Percentiles rank a stretch among this genome's conserved stretches.
Conservation (phyloP, 2,888 invertebrate genomes). For the Chydorus sphaericus region DNA sequence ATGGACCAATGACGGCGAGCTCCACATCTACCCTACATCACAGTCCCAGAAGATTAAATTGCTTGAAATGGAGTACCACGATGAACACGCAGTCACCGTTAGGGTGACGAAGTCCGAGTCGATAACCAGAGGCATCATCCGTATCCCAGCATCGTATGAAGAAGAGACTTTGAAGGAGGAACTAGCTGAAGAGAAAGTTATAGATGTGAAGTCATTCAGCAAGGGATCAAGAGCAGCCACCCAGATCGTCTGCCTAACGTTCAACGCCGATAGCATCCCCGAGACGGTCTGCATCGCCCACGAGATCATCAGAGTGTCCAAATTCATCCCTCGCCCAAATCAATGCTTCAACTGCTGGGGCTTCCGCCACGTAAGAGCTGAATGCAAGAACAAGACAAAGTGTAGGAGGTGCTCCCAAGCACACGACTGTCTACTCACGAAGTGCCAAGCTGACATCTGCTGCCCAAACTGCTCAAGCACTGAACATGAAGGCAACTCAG, state of each 20-base stretch:
- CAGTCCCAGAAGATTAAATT: neutral
- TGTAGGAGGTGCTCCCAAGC: neutral
- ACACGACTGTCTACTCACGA: too few species aligned
- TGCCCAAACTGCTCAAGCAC: neutral
- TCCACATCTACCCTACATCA: constrained; percentile 1
- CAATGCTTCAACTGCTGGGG: neutral
- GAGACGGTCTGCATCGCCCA: neutral
- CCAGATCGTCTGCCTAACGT: neutral
- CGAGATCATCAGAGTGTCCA: neutral
- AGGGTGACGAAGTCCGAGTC: neutral
- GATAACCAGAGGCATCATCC: neutral
- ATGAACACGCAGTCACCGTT: neutral
- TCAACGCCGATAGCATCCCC: neutral
- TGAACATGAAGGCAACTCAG: neutral
- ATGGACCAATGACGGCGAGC: neutral
- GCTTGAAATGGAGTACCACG: neutral
- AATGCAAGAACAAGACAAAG: neutral
- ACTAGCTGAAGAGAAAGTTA: neutral
- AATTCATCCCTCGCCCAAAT: neutral
- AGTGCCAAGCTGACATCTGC: too few species aligned
- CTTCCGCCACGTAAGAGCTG: neutral
- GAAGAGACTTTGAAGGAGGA: neutral
- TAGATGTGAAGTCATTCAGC: neutral
- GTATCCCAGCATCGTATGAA: neutral
- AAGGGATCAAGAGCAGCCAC: neutral